A percentile compares a stretch with the other conserved stretches of the same genome.
Evolutionary conservation across 2,797 vertebrate species (phyloP).

Genomic region (Merluccius polli): DNA sequence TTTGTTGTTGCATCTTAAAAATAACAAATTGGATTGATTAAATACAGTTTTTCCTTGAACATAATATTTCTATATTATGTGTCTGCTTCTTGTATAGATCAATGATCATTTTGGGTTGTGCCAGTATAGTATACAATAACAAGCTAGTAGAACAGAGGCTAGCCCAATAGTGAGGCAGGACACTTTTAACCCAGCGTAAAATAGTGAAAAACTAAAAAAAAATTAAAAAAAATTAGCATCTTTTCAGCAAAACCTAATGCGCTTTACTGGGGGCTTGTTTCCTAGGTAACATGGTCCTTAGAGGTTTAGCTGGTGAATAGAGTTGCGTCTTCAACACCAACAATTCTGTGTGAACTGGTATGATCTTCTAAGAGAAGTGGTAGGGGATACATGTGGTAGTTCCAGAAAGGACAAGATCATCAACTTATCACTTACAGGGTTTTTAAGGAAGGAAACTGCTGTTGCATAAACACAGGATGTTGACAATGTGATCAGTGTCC

Average conservation of each 20-base stretch:
- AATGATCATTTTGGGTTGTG: too few relatives aligned
- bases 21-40: too few relatives aligned
- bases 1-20: too few relatives aligned
- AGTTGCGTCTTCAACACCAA: background rate
- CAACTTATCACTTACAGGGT: background rate
- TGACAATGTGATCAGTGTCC: background rate
- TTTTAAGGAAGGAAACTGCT: background rate
- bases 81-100: too few relatives aligned
- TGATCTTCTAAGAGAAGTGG: background rate
- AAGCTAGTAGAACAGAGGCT: background rate
- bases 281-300: background rate
- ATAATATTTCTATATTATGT: too few relatives aligned
- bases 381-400: background rate
- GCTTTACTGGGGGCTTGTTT: background rate
- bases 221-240: too few relatives aligned
- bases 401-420: background rate
- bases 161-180: background rate
- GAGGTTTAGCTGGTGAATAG: background rate
- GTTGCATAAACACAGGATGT: background rate
- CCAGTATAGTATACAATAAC: background rate
- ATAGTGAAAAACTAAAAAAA: too few relatives aligned
- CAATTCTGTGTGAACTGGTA: too few relatives aligned
- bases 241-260: background rate
- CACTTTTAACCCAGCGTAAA: background rate
- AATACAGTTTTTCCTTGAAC: too few relatives aligned